Evolutionary conservation across 2,113 vertebrate species (phyloP).

Genomic region (Lepus timidus): DNA sequence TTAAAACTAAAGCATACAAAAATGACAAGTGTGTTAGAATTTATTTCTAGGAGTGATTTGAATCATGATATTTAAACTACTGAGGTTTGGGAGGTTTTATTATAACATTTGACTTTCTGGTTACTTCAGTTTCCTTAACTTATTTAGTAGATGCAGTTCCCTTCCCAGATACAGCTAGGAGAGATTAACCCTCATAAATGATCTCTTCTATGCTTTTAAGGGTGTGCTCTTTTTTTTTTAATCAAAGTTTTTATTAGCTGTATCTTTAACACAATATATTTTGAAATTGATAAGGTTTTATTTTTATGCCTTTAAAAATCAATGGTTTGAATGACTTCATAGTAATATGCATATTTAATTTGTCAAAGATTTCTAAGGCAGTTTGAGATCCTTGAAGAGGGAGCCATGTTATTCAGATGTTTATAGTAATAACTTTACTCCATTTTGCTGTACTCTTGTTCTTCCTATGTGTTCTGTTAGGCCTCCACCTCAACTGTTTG

Average conservation of each 20-base stretch:
- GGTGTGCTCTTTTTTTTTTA: background rate
- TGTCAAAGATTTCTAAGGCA: background rate
- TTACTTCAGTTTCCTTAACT: conserved; percentile 42
- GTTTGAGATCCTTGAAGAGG: conserved; percentile 37
- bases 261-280: conserved; percentile 36
- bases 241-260: conserved; percentile 28
- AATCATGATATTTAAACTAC: conserved; percentile 60
- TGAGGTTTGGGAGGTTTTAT: conserved; percentile 32
- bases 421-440: background rate
- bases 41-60: conserved; percentile 19
- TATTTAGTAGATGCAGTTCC: background rate
- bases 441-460: background rate
- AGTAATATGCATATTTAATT: conserved; percentile 7
- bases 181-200: background rate
- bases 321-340: conserved; percentile 55
- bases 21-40: background rate
- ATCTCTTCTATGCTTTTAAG: background rate
- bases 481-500: background rate
- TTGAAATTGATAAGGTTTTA: conserved; percentile 36
- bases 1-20: background rate
- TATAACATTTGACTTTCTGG: conserved; percentile 21
- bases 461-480: background rate
- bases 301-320: conserved; percentile 49
- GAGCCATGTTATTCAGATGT: conserved; percentile 27
- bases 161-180: background rate